phyloP scores from a whole-genome alignment of 2,797 vertebrate genomes.

The Galaxias olidus region DNA sequence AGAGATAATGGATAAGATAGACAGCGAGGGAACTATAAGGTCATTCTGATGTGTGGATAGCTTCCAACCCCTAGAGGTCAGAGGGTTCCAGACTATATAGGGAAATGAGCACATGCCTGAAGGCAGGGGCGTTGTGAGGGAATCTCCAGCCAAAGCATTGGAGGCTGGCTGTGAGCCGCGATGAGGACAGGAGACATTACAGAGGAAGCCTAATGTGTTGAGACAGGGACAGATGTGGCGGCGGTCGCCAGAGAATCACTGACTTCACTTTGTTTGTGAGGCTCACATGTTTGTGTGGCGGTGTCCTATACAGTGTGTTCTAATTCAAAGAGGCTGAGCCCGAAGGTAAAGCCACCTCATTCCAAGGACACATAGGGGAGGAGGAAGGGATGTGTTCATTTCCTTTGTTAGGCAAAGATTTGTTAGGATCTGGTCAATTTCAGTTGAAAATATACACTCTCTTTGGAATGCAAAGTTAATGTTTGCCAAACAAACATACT shows the following conservation, averaged over 20 bases:
- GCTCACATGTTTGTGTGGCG: background rate
- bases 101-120: constrained; percentile 22
- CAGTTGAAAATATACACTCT: background rate
- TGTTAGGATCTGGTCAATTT: background rate
- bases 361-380: too few relatives aligned
- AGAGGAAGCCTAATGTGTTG: constrained; percentile 44
- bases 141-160: constrained; percentile 22
- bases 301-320: too few relatives aligned
- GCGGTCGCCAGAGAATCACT: constrained; percentile 40
- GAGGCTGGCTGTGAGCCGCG: constrained; percentile 29
- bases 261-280: constrained; percentile 33
- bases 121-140: constrained; percentile 36
- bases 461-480: background rate
- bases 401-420: too few relatives aligned
- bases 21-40: too few relatives aligned
- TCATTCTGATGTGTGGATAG: too few relatives aligned
- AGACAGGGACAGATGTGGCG: constrained; percentile 57
- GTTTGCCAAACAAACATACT: too few relatives aligned
- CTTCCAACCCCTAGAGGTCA: constrained; percentile 1
- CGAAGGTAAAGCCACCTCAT: too few relatives aligned
- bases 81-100: constrained; percentile 22
- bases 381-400: too few relatives aligned
- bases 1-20: too few relatives aligned
- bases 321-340: too few relatives aligned
- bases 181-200: constrained; percentile 37